Percentiles rank a stretch among this genome's conserved stretches.
Evolutionary conservation across 2,113 vertebrate species (phyloP).

Genomic region (Taxidea taxus): DNA sequence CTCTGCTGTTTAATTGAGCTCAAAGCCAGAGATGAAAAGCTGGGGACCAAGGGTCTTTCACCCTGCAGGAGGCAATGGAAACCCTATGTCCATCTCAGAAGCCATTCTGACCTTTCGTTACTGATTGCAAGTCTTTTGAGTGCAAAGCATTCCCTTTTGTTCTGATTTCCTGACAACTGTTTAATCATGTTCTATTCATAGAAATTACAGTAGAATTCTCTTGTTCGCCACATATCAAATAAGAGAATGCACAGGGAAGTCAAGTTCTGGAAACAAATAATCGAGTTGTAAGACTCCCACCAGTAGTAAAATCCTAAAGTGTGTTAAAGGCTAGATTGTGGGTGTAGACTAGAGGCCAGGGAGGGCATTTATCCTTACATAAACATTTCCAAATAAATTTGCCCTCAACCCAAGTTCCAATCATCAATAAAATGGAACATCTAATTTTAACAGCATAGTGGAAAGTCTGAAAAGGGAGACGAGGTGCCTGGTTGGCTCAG

Average conservation of each 20-base stretch:
- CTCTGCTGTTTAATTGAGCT: constrained; percentile 22
- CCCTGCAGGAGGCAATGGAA: background rate
- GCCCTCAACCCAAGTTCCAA: background rate
- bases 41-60: background rate
- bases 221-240: constrained; percentile 42
- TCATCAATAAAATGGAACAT: constrained; percentile 19
- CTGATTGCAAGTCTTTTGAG: constrained; percentile 27
- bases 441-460: background rate
- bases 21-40: constrained; percentile 31
- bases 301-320: background rate
- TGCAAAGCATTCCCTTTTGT: background rate
- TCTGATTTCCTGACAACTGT: constrained; percentile 38
- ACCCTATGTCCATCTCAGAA: background rate
- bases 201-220: constrained; percentile 53
- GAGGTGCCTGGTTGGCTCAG: too few relatives aligned
- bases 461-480: background rate
- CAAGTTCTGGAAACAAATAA: constrained; percentile 55
- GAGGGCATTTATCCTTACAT: background rate
- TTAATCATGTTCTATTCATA: constrained; percentile 73
- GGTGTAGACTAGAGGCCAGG: background rate
- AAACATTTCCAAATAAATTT: constrained; percentile 8
- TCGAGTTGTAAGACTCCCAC: background rate
- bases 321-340: background rate
- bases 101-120: background rate
- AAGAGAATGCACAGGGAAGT: constrained; percentile 49